These are phyloP conservation scores for Sthenelais limicola DNA, from an alignment of 2,888 invertebrate species.

Conservation along the genomic window DNA sequence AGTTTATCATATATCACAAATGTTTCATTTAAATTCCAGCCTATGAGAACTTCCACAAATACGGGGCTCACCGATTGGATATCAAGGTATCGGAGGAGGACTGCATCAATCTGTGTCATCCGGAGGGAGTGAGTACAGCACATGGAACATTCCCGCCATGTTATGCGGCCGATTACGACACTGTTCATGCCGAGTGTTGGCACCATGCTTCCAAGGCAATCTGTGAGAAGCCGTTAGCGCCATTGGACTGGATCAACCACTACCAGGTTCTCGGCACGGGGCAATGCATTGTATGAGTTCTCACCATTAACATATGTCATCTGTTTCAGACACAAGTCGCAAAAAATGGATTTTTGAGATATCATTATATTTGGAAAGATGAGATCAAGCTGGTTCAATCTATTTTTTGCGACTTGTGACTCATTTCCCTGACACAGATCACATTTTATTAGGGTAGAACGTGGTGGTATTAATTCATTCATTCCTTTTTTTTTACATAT, in stretches of 20 bases:
- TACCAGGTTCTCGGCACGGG: slow-evolving; percentile 23
- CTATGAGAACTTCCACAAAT: slow-evolving; percentile 1
- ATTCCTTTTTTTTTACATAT: too few relatives aligned
- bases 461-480: too few relatives aligned
- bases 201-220: background rate
- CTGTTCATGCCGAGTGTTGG: slow-evolving; percentile 15
- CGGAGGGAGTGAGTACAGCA: background rate
- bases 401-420: too few relatives aligned
- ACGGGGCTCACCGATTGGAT: background rate
- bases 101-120: slow-evolving; percentile 24
- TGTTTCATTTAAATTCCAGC: slow-evolving; percentile 8
- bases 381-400: too few relatives aligned
- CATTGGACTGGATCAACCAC: slow-evolving; percentile 13
- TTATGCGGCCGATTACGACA: slow-evolving; percentile 3
- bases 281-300: background rate
- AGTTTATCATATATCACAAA: too few relatives aligned
- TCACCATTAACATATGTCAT: too few relatives aligned
- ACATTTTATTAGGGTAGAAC: too few relatives aligned
- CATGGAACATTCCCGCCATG: background rate
- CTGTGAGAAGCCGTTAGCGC: background rate
- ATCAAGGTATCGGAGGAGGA: slow-evolving; percentile 16
- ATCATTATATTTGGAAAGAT: too few relatives aligned
- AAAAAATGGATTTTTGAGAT: too few relatives aligned
- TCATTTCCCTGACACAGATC: too few relatives aligned
- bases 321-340: too few relatives aligned